Conservation (phyloP, 2,797 vertebrate species). For the Ctenosaura bakeri region DNA sequence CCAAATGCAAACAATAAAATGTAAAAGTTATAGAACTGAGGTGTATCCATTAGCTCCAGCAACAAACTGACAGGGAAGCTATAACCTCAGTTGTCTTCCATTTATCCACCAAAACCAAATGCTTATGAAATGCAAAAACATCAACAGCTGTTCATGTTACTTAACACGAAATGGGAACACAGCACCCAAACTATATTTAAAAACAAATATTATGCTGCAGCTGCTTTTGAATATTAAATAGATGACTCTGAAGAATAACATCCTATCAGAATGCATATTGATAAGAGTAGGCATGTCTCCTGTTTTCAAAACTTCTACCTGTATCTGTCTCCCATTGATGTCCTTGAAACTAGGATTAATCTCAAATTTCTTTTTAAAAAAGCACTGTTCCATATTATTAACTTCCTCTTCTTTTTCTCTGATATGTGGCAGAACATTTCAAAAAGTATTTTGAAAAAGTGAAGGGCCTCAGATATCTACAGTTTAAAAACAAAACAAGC, state of each 20-base stretch:
- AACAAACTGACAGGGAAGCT: background rate
- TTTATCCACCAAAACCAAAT: conserved; percentile 40
- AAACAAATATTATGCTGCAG: conserved; percentile 57
- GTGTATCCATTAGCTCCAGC: background rate
- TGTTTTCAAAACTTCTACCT: background rate
- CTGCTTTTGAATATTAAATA: conserved; percentile 71
- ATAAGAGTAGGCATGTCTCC: background rate
- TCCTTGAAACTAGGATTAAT: background rate
- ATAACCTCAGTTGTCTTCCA: conserved; percentile 36
- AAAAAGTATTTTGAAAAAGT: background rate
- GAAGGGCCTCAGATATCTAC: accelerated
- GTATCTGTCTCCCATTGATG: conserved; percentile 5
- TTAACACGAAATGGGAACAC: conserved; percentile 69
- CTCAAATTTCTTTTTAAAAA: conserved; percentile 1
- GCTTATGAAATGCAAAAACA: conserved; percentile 29
- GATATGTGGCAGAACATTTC: background rate
- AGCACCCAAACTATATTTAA: conserved; percentile 53
- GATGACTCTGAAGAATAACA: conserved; percentile 60
- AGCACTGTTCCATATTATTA: conserved; percentile 4
- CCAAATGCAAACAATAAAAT: background rate
- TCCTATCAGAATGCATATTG: background rate
- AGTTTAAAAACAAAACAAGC: background rate
- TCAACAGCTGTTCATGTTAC: conserved; percentile 69
- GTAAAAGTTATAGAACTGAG: background rate
- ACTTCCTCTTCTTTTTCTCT: background rate